phyloP scores from a whole-genome alignment of 2,888 invertebrate species.

The Rhingia campestris region DNA sequence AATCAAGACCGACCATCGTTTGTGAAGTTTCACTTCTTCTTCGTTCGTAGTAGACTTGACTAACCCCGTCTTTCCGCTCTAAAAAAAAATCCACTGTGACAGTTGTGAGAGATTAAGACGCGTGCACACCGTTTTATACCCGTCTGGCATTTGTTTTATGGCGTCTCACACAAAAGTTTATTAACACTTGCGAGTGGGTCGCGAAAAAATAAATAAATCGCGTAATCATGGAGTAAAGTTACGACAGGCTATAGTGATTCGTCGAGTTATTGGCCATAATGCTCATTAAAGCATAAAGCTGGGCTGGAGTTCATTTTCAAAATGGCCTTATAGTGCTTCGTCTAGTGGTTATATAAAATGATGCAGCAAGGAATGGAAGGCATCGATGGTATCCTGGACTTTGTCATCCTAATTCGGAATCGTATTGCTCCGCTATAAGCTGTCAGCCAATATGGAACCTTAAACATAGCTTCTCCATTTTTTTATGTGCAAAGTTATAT shows the following conservation, averaged over 20 bases:
- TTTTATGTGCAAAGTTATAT: too few species aligned
- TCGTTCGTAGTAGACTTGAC: neutral
- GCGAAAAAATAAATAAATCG: conserved; percentile 19
- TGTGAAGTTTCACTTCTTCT: conserved; percentile 27
- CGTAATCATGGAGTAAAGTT: conserved; percentile 12
- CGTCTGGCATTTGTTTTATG: conserved; percentile 1
- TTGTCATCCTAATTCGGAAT: too few species aligned
- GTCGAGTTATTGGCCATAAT: conserved; percentile 22
- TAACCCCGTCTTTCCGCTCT: conserved; percentile 23
- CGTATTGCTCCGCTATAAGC: too few species aligned
- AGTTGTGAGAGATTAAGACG: conserved; percentile 2
- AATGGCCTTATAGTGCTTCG: too few species aligned
- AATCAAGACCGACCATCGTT: conserved; percentile 37
- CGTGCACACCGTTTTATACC: conserved; percentile 1
- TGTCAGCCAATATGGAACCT: too few species aligned
- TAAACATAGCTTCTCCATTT: too few species aligned
- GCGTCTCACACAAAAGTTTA: conserved; percentile 22
- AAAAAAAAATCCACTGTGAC: neutral
- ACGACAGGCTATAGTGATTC: conserved; percentile 10
- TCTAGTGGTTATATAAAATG: too few species aligned
- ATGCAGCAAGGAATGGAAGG: too few species aligned
- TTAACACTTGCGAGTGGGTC: conserved; percentile 32
- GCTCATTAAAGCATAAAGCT: neutral
- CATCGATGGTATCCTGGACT: too few species aligned
- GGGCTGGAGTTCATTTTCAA: neutral